Evolutionary conservation across 2,113 vertebrate species (phyloP).

Genomic region (Pomatostomus ruficeps): DNA sequence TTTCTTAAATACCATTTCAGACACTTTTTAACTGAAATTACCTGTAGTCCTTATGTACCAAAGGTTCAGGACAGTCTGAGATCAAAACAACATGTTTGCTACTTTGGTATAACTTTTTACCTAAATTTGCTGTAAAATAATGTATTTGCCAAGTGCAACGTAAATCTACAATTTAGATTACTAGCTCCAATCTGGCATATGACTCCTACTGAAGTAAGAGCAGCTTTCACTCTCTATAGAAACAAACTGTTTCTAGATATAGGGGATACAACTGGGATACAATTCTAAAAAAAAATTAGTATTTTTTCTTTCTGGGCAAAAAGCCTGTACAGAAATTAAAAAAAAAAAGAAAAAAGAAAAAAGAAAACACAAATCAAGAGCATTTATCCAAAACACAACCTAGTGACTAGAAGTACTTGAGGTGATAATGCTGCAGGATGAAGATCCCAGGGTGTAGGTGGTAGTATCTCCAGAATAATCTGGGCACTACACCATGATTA

Average conservation of each 20-base stretch:
- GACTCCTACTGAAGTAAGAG: neutral
- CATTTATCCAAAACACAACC: neutral
- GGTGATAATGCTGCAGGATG: neutral
- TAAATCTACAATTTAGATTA: neutral
- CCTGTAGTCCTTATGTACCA: neutral
- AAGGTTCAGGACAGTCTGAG: neutral
- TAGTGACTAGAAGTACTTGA: neutral
- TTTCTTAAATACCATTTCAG: neutral
- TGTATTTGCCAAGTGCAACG: neutral
- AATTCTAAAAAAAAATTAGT: neutral
- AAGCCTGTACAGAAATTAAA: neutral
- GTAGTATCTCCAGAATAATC: neutral
- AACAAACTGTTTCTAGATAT: neutral
- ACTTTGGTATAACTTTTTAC: neutral
- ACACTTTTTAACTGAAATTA: neutral
- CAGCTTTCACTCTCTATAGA: neutral
- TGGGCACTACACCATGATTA: neutral
- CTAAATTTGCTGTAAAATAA: neutral
- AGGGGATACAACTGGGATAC: neutral
- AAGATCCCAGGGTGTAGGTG: neutral
- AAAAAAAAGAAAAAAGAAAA: neutral
- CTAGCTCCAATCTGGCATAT: neutral
- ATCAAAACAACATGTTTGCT: neutral
- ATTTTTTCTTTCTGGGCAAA: neutral
- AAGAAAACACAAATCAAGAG: neutral